These are phyloP conservation scores for Nematolebias whitei DNA, from an alignment of 2,113 vertebrate genomes.

Conservation along the genomic window DNA sequence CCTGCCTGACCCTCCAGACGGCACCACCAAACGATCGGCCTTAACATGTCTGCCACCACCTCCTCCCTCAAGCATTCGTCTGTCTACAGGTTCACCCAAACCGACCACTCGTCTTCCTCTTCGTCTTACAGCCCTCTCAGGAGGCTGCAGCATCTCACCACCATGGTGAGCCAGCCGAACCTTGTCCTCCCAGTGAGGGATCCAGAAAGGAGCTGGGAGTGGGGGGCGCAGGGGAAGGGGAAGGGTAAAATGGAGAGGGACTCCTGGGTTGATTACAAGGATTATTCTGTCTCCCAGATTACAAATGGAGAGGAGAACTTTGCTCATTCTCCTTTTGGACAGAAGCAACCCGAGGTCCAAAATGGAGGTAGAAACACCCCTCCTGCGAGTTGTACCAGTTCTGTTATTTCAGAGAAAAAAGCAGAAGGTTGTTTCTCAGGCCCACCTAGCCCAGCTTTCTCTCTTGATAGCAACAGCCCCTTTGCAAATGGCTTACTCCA, in stretches of 20 bases:
- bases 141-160: slow-evolving; percentile 88
- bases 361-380: slow-evolving; percentile 13
- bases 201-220: slow-evolving; percentile 53
- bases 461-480: slow-evolving; percentile 77
- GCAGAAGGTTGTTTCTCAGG: slow-evolving; percentile 57
- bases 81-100: slow-evolving; percentile 79
- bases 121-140: slow-evolving; percentile 85
- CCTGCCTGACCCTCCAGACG: slow-evolving; percentile 74
- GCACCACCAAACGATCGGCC: slow-evolving; percentile 72
- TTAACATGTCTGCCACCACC: slow-evolving; percentile 76
- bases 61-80: slow-evolving; percentile 74
- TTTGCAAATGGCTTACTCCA: slow-evolving; percentile 80
- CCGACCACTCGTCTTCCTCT: slow-evolving; percentile 68
- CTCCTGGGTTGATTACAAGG: slow-evolving; percentile 42
- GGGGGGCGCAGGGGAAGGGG: slow-evolving; percentile 33
- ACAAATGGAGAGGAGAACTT: slow-evolving; percentile 28
- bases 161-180: slow-evolving; percentile 85
- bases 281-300: slow-evolving; percentile 36
- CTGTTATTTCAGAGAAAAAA: slow-evolving; percentile 45
- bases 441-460: slow-evolving; percentile 80
- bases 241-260: slow-evolving; percentile 30
- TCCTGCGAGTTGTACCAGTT: slow-evolving; percentile 14
- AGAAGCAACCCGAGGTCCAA: slow-evolving; percentile 19
- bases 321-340: slow-evolving; percentile 16
- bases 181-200: slow-evolving; percentile 52